Percentiles rank a stretch among this genome's conserved stretches.
These are phyloP conservation scores for Drosophila ogumai DNA, from an alignment of 1,140 invertebrate species.

Conservation along the genomic window DNA sequence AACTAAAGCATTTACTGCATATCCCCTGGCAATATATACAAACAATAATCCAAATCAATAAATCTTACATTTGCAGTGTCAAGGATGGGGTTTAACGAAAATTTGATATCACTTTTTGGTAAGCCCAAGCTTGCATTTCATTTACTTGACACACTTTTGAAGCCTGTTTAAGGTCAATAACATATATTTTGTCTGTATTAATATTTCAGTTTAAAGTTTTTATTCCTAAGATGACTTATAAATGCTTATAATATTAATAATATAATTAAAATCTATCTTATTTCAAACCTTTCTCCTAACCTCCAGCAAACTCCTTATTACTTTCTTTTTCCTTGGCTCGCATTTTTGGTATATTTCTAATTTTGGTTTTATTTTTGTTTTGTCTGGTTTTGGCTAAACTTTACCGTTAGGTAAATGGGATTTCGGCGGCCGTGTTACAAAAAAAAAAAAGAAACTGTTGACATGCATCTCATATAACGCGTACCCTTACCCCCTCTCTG, in stretches of 20 bases:
- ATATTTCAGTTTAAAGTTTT: too few species aligned
- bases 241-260: background rate
- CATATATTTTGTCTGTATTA: background rate
- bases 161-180: background rate
- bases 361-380: background rate
- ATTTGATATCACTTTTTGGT: background rate
- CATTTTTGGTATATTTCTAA: slow-evolving; percentile 28
- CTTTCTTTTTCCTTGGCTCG: slow-evolving; percentile 66
- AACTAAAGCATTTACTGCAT: slow-evolving; percentile 29
- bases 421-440: slow-evolving; percentile 54
- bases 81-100: slow-evolving; percentile 12
- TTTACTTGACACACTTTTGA: slow-evolving; percentile 22
- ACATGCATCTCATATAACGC: slow-evolving; percentile 82
- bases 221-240: background rate
- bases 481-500: slow-evolving; percentile 34
- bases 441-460: slow-evolving; percentile 59
- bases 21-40: slow-evolving; percentile 1
- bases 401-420: slow-evolving; percentile 74
- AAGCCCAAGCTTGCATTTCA: slow-evolving; percentile 1
- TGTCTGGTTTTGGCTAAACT: slow-evolving; percentile 22
- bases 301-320: slow-evolving; percentile 15
- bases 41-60: slow-evolving; percentile 19
- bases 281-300: slow-evolving; percentile 12
- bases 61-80: slow-evolving; percentile 11
- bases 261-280: background rate